Conservation (phyloP, 2,113 vertebrate species). For the Marmota flaviventris region DNA sequence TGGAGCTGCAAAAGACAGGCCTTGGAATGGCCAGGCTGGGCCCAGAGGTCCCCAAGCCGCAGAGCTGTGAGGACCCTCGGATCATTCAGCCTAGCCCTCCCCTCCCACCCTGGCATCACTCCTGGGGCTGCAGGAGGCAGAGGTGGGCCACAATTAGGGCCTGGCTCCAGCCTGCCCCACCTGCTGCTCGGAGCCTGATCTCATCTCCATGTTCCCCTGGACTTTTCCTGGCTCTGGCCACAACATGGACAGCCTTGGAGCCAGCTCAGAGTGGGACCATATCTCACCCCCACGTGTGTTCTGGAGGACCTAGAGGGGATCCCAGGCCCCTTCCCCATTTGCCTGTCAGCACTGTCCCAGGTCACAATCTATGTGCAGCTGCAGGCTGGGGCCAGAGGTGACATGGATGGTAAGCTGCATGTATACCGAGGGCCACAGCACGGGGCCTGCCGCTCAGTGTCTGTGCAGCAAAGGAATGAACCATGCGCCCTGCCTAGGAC, state of each 20-base stretch:
- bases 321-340: background rate
- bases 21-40: background rate
- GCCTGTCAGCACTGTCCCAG: background rate
- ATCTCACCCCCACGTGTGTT: background rate
- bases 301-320: background rate
- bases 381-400: background rate
- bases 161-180: background rate
- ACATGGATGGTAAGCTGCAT: accelerated
- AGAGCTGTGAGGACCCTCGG: background rate
- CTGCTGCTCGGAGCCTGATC: background rate
- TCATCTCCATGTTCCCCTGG: background rate
- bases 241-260: background rate
- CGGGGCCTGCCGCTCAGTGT: accelerated
- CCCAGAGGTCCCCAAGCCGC: background rate
- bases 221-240: background rate
- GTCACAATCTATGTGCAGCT: background rate
- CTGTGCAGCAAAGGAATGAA: background rate
- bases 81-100: background rate
- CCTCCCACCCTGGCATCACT: background rate
- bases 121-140: background rate
- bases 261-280: background rate
- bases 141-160: background rate
- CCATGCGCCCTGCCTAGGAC: background rate
- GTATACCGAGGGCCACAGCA: too few relatives aligned
- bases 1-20: background rate